Conservation (phyloP, 2,888 invertebrate species). For the Epiblema foenella region DNA sequence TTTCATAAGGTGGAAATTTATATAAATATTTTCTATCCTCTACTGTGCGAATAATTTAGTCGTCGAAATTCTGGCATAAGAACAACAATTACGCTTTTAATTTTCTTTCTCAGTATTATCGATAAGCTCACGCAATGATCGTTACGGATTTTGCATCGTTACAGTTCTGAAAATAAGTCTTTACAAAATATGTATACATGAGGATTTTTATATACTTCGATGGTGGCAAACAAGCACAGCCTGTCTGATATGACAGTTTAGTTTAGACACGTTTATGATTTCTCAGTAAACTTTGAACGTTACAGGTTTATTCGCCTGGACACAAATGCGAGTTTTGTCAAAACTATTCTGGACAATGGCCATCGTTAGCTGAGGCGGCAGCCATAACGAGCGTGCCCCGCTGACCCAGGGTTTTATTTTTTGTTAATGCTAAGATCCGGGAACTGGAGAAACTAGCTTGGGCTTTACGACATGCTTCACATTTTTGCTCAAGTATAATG, state of each 20-base stretch:
- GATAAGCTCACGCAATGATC: no score
- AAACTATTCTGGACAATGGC: conserved; percentile 62
- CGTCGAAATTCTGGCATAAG: neutral
- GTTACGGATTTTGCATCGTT: no score
- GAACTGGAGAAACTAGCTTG: conserved; percentile 40
- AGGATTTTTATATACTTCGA: no score
- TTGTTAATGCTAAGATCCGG: conserved; percentile 47
- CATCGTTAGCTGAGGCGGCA: conserved; percentile 62
- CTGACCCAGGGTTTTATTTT: conserved; percentile 60
- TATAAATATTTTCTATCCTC: neutral
- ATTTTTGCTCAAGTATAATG: conserved; percentile 30
- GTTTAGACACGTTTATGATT: conserved; percentile 18
- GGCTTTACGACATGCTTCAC: conserved; percentile 32
- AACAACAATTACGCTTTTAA: no score
- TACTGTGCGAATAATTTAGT: neutral
- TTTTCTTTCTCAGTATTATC: no score
- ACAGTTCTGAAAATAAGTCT: no score
- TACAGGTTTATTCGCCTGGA: conserved; percentile 42
- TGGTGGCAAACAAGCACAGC: no score
- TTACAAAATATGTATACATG: no score
- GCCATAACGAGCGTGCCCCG: conserved; percentile 52
- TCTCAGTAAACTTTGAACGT: conserved; percentile 39
- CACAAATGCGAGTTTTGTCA: conserved; percentile 47
- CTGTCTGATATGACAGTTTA: no score
- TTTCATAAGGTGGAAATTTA: neutral